Base-by-base conservation (phyloP, 2,797 vertebrate genomes). In the Vultur gryphus region DNA sequence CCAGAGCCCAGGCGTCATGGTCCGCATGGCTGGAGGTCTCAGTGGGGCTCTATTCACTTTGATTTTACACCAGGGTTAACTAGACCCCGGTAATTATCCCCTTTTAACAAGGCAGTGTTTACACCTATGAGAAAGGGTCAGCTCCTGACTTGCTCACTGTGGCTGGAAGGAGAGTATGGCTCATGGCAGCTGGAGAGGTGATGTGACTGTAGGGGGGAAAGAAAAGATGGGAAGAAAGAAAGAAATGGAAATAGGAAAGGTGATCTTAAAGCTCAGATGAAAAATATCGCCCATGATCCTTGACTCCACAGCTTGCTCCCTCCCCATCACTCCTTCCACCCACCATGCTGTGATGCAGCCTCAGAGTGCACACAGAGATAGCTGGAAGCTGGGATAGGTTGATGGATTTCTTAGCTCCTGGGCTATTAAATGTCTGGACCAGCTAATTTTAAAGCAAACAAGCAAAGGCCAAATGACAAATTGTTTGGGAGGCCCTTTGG, bases 61-160 rank as follows among this genome's bases (percentile, higher is more conserved):
- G 95, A 95, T 97, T 97, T 97, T 96, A 91, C 93, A 96, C 84
- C 90, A 89, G 89, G 91, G 91, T 94, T 95, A 95, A 94, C 92
- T 87, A 93, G 94, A 95, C 93, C 96, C 92, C 82, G 49, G 92
- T 66, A 96, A 95, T 96, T 96, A 96, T 95, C 95, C 95, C 93
- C 94, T 97, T 96, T 96, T 96, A 96, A 97, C 93, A 93, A 95
- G 95, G 95, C 91, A 95, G 79, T 95, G 94, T 96, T 95, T 96
- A 94, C 82, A 93, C 93, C 94, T 90, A 57, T 57, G 93, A 92
- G 93, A 33, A 90, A 90, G 92, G 94, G 89, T 95, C 95, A 95
- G 89, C 83, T 95, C 91, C 94, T 72, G 92, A 12, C 62, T 90
- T 79, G 79, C 61, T 93, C 78, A 37, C 77, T 82, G 65, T 0